Conservation (phyloP, 2,888 invertebrate genomes). For the Drosophila helvetica region DNA sequence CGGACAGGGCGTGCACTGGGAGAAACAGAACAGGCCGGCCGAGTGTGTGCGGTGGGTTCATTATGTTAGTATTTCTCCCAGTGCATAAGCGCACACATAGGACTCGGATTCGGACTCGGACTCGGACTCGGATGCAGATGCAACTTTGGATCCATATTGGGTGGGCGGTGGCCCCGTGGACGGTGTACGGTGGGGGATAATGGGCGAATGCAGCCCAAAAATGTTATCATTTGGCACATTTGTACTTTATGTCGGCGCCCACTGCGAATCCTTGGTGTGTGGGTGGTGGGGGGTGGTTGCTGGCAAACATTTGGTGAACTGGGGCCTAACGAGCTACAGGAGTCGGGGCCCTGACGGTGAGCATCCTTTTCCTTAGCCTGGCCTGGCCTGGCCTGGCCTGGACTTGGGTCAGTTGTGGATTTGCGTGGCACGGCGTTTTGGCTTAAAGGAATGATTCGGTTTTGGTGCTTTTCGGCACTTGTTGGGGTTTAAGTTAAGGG, state of each 20-base stretch:
- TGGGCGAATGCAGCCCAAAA: conserved; percentile 36
- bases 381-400: neutral
- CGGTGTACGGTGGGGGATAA: neutral
- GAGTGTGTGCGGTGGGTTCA: neutral
- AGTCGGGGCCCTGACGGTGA: neutral
- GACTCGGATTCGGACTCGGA: too few relatives aligned
- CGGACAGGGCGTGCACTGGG: conserved; percentile 7
- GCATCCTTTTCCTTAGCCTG: conserved; percentile 20
- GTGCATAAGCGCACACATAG: conserved; percentile 12
- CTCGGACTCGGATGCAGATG: conserved; percentile 26
- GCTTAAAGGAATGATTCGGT: neutral
- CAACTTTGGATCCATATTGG: conserved; percentile 9
- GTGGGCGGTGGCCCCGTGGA: neutral
- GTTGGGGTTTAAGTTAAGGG: neutral
- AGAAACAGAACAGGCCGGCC: neutral
- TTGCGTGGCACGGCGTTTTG: conserved; percentile 1
- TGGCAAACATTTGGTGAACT: too few relatives aligned
- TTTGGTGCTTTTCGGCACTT: neutral
- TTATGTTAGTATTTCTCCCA: neutral
- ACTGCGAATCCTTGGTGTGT: conserved; percentile 6
- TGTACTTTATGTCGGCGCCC: conserved; percentile 51
- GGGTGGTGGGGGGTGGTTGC: neutral
- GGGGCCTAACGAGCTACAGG: neutral
- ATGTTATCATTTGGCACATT: conserved; percentile 72
- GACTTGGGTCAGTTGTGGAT: conserved; percentile 8